Base-by-base conservation (phyloP, 2,113 vertebrate genomes). In the Ochotona princeps region DNA sequence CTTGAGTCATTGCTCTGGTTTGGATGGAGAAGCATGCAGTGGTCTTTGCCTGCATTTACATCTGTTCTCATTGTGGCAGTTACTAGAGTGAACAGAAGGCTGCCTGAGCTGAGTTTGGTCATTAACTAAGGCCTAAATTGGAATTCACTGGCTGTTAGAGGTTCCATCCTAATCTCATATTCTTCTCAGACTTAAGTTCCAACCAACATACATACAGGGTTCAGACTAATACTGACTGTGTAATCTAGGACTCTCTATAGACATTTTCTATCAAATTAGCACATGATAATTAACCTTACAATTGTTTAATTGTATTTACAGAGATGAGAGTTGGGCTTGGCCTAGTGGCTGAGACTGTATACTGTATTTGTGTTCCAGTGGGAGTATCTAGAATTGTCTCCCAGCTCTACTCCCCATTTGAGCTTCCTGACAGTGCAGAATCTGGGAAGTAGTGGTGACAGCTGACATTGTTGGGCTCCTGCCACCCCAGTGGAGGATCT, bases 11-110 rank as follows among this genome's bases (percentile, higher is more conserved):
- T 79, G 85, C 83, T 90, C 51, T 80, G 74, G 73, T 85, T 61
- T 92, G 84, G 79, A 35, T 28, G 28, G 67, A 73, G 69, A 83
- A 51, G 75, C 88, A 92, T 83, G 65, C n/a, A 57, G 51, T 90
- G 69, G 75, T 75, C 73, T 26, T 93, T 94, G 79, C 47, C 80
- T 80, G 44, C 1, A 3, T n/a, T 91, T 79, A 93, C 74, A 94
- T 90, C 92, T 94, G 75, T 93, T 94, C 65, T 88, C 60, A 82
- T 63, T 83, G 74, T 60, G 88, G 75, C 82, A 93, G 88, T 89
- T 89, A 74, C 6, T 61, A 66, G 90, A 80, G 81, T 96, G 82
- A 91, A 74, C 65, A 54, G 65, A 90, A 78, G 18, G 2, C 32
- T 85, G 93, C 83, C 67, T 28, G 5, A 78, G 35, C 57, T 86